Evolutionary conservation across 2,888 invertebrate genomes (phyloP).

Genomic region (Agrenia bidenticulata): DNA sequence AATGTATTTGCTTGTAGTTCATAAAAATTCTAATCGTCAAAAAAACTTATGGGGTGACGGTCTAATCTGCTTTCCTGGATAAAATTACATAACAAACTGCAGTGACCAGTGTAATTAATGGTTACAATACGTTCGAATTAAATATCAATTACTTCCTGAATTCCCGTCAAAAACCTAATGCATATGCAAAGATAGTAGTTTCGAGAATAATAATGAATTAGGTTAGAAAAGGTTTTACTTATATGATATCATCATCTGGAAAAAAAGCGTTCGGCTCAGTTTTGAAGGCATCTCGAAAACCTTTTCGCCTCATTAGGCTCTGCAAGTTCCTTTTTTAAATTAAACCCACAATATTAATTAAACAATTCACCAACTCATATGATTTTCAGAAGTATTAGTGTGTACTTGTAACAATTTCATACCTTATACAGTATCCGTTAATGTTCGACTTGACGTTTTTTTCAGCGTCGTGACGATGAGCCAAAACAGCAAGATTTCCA

Average conservation of each 20-base stretch:
- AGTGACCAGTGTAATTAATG: no score
- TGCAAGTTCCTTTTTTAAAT: constrained; percentile 17
- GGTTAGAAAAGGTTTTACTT: no score
- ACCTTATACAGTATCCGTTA: constrained; percentile 11
- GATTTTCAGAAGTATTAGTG: not conserved
- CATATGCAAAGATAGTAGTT: no score
- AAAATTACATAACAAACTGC: not conserved
- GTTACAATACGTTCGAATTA: no score
- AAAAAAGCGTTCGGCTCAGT: constrained; percentile 26
- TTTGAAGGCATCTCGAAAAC: constrained; percentile 18
- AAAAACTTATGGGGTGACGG: not conserved
- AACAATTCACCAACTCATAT: not conserved
- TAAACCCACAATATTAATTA: not conserved
- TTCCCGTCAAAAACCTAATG: no score
- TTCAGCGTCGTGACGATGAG: constrained; percentile 22
- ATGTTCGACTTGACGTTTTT: constrained; percentile 14
- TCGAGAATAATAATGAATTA: no score
- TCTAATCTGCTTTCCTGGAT: not conserved
- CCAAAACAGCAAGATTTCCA: constrained; percentile 16
- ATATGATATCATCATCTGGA: constrained; percentile 14
- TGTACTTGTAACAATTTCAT: not conserved
- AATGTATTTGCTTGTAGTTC: not conserved
- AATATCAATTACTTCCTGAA: no score
- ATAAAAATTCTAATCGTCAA: not conserved
- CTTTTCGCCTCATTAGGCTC: constrained; percentile 2